phyloP scores from a whole-genome alignment of 2,888 invertebrate genomes.

The Syrista parreyssii region DNA sequence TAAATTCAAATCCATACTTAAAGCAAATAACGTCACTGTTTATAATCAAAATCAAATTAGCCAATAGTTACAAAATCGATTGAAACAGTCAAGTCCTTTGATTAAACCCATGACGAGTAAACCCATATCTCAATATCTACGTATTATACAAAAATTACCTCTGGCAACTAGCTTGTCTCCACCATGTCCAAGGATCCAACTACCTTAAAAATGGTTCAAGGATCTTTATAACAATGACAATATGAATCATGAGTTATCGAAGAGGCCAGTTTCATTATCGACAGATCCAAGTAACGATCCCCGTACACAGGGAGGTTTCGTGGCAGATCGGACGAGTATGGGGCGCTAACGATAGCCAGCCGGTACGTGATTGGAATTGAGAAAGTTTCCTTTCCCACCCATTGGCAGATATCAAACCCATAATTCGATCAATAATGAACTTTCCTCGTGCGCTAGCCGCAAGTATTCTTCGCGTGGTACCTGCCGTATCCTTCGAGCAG shows the following conservation, averaged over 20 bases:
- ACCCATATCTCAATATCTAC: too few relatives aligned
- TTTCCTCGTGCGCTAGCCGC: conserved; percentile 8
- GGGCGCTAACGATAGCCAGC: conserved; percentile 48
- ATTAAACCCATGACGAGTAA: too few relatives aligned
- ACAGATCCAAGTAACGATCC: conserved; percentile 22
- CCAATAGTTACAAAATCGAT: too few relatives aligned
- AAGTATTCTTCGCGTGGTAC: background rate
- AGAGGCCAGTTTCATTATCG: conserved; percentile 28
- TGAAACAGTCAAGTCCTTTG: too few relatives aligned
- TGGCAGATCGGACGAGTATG: conserved; percentile 23
- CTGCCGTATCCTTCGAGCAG: background rate
- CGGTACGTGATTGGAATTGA: conserved; percentile 51
- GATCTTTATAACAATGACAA: too few relatives aligned
- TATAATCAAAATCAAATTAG: too few relatives aligned
- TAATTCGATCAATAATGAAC: conserved; percentile 23
- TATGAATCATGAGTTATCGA: conserved; percentile 6
- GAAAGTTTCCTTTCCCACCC: conserved; percentile 27
- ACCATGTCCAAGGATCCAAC: too few relatives aligned
- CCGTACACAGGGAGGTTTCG: conserved; percentile 13
- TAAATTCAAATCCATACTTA: too few relatives aligned
- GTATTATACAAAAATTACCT: too few relatives aligned
- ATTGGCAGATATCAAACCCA: conserved; percentile 1
- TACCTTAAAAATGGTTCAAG: too few relatives aligned
- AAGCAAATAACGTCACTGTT: too few relatives aligned
- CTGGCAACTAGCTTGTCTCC: too few relatives aligned